A percentile compares a stretch with the other conserved stretches of the same genome.
phyloP scores from a whole-genome alignment of 2,888 invertebrate species.

The Tinea semifulvella region DNA sequence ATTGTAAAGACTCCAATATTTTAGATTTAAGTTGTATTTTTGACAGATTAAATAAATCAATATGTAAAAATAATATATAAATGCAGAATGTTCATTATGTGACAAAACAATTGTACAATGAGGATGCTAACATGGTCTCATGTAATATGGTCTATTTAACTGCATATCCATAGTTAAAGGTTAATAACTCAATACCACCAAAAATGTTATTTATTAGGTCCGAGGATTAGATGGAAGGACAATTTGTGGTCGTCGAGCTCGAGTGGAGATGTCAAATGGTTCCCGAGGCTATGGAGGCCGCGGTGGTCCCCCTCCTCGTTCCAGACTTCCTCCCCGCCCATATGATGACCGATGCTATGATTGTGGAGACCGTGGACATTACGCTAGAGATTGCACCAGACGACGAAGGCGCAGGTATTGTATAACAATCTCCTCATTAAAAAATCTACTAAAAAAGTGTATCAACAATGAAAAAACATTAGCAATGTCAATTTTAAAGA shows the following conservation, averaged over 20 bases:
- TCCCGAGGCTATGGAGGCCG: slow-evolving; percentile 68
- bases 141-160: too few species aligned
- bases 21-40: too few species aligned
- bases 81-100: background rate
- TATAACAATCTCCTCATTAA: too few species aligned
- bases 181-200: too few species aligned
- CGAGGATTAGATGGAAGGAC: slow-evolving; percentile 78
- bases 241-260: slow-evolving; percentile 88
- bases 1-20: too few species aligned
- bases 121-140: too few species aligned
- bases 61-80: too few species aligned
- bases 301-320: slow-evolving; percentile 69
- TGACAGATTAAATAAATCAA: too few species aligned
- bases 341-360: slow-evolving; percentile 95
- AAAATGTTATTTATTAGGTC: slow-evolving; percentile 30
- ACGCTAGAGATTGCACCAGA: slow-evolving; percentile 88
- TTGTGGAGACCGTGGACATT: slow-evolving; percentile 93
- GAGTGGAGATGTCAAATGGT: slow-evolving; percentile 93
- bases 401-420: slow-evolving; percentile 68
- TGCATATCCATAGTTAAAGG: too few species aligned
- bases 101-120: too few species aligned
- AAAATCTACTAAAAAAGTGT: background rate
- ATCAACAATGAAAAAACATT: background rate
- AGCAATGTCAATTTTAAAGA: background rate
- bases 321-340: slow-evolving; percentile 77